Percentiles rank a stretch among this genome's conserved stretches.
These are phyloP conservation scores for Eidolon helvum DNA, from an alignment of 2,113 vertebrate genomes.

Conservation along the genomic window DNA sequence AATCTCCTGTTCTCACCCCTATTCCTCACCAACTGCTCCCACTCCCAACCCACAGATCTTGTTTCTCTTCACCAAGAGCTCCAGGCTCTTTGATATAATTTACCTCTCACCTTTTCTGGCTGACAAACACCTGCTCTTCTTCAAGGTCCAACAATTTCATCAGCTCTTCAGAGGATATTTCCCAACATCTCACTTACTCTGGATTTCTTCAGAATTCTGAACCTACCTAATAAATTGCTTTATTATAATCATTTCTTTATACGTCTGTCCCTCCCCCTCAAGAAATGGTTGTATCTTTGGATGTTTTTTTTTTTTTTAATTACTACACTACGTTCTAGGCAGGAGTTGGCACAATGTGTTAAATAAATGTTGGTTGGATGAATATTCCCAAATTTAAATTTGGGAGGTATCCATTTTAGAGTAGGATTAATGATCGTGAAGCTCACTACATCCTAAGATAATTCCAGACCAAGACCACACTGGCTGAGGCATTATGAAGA, in stretches of 20 bases:
- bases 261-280: background rate
- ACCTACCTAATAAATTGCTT: background rate
- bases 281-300: background rate
- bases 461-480: background rate
- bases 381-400: background rate
- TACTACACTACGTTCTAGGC: background rate
- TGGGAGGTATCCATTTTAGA: background rate
- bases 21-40: background rate
- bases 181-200: background rate
- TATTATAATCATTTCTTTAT: background rate
- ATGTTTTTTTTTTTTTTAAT: slow-evolving; percentile 12
- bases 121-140: background rate
- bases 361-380: background rate
- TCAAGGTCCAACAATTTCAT: background rate
- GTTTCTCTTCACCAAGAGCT: background rate
- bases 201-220: background rate
- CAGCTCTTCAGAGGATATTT: background rate
- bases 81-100: background rate
- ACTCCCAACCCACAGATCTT: background rate
- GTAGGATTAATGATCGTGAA: background rate
- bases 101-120: background rate
- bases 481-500: background rate
- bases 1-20: background rate
- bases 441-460: background rate
- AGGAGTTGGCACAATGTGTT: background rate